Percentiles rank a stretch among this genome's conserved stretches.
These are phyloP conservation scores for Ondatra zibethicus DNA, from an alignment of 2,113 vertebrate species.

Conservation along the genomic window DNA sequence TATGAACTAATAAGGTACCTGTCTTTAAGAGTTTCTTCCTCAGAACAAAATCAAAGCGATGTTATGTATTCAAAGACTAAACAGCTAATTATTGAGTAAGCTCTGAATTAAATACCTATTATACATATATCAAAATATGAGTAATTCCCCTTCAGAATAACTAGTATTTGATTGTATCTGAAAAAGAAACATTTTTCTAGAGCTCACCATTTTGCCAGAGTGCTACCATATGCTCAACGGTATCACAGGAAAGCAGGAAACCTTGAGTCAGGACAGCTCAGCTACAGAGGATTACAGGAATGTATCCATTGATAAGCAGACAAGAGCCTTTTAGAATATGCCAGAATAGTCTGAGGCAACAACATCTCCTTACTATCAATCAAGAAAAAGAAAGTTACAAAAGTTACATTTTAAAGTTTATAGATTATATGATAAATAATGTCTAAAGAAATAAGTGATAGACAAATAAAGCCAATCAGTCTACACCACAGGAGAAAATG, in stretches of 20 bases:
- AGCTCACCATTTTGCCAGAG: constrained; percentile 3
- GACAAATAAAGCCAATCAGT: constrained; percentile 25
- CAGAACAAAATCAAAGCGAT: constrained; percentile 1
- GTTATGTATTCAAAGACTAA: constrained; percentile 41
- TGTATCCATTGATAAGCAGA: background rate
- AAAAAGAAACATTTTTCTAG: constrained; percentile 37
- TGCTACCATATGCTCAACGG: background rate
- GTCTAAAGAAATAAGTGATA: background rate
- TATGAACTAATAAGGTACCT: constrained; percentile 6
- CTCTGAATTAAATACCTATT: background rate
- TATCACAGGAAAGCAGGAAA: background rate
- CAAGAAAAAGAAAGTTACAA: background rate
- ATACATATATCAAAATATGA: constrained; percentile 13
- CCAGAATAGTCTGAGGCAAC: background rate
- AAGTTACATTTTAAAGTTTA: constrained; percentile 16
- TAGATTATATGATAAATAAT: constrained; percentile 37
- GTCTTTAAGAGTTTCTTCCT: constrained; percentile 33
- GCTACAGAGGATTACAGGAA: constrained; percentile 36
- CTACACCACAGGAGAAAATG: background rate
- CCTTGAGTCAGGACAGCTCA: background rate
- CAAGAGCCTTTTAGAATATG: background rate
- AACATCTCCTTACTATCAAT: constrained; percentile 31
- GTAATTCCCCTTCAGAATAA: constrained; percentile 1
- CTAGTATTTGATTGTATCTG: constrained; percentile 10
- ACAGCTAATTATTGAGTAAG: constrained; percentile 23